These are phyloP conservation scores for Hemicrepidius hirtus DNA, from an alignment of 2,888 invertebrate genomes.

Conservation along the genomic window DNA sequence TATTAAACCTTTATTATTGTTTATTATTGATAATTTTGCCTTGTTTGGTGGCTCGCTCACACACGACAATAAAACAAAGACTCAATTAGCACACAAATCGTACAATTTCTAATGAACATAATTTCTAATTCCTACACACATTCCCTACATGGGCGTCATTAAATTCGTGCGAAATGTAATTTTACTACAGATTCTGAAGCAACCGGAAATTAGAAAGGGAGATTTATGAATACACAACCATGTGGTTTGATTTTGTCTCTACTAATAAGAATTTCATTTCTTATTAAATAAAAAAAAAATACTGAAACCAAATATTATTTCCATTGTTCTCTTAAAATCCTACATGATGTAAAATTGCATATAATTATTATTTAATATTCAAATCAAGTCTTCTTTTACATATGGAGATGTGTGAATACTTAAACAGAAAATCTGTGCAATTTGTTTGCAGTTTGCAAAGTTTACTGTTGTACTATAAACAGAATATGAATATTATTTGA, in stretches of 20 bases:
- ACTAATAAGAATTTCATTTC: too few species aligned
- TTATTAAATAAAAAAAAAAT: too few species aligned
- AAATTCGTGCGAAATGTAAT: constrained; percentile 11
- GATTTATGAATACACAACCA: background rate
- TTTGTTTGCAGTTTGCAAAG: background rate
- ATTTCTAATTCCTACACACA: constrained; percentile 17
- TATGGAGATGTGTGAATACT: constrained; percentile 14
- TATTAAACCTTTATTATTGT: background rate
- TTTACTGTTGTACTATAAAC: background rate
- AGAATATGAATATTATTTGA: constrained; percentile 6
- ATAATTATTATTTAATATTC: constrained; percentile 15
- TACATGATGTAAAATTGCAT: too few species aligned
- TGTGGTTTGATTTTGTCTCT: too few species aligned
- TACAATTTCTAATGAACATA: constrained; percentile 10
- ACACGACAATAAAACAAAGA: constrained; percentile 5
- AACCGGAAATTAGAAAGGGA: constrained; percentile 22
- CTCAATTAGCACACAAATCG: constrained; percentile 7
- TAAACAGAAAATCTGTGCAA: background rate
- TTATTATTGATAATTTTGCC: constrained; percentile 8
- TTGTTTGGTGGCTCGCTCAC: constrained; percentile 10
- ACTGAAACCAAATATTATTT: too few species aligned
- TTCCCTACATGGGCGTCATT: constrained; percentile 3
- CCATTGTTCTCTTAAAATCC: too few species aligned
- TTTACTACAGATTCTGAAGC: constrained; percentile 1
- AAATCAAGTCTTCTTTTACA: background rate